Conservation (phyloP, 1,140 invertebrate species). For the Caligus rogercresseyi region DNA sequence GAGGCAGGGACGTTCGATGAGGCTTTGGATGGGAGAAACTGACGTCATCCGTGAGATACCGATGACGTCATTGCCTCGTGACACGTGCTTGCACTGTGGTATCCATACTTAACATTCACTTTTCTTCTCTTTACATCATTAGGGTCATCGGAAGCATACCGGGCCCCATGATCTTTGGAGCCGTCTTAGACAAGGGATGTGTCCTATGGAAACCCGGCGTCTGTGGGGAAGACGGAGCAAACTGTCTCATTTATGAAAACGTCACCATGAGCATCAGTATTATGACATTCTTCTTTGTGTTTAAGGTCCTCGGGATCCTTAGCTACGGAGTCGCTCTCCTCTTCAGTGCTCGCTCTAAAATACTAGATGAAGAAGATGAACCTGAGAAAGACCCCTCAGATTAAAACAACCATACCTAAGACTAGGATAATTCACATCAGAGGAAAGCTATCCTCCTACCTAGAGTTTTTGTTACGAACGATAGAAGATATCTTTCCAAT, state of each 20-base stretch:
- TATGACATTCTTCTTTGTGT: neutral
- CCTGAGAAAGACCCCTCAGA: neutral
- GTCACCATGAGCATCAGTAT: neutral
- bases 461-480: neutral
- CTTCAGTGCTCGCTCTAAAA: slow-evolving; percentile 9
- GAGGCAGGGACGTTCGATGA: too few relatives aligned
- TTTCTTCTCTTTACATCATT: neutral
- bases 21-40: neutral
- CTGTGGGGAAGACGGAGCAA: neutral
- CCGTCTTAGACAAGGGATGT: slow-evolving; percentile 7
- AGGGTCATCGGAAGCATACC: slow-evolving; percentile 13
- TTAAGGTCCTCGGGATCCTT: neutral
- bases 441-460: neutral
- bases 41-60: neutral
- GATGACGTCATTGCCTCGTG: neutral
- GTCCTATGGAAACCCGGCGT: slow-evolving; percentile 2
- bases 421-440: neutral
- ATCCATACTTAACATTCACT: too few relatives aligned
- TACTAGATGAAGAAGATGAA: neutral
- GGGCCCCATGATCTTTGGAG: slow-evolving; percentile 13
- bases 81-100: too few relatives aligned
- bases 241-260: slow-evolving; percentile 13
- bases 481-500: neutral
- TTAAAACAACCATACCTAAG: neutral
- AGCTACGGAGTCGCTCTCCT: neutral